Conservation (phyloP, 2,113 vertebrate species). For the Bungarus multicinctus region DNA sequence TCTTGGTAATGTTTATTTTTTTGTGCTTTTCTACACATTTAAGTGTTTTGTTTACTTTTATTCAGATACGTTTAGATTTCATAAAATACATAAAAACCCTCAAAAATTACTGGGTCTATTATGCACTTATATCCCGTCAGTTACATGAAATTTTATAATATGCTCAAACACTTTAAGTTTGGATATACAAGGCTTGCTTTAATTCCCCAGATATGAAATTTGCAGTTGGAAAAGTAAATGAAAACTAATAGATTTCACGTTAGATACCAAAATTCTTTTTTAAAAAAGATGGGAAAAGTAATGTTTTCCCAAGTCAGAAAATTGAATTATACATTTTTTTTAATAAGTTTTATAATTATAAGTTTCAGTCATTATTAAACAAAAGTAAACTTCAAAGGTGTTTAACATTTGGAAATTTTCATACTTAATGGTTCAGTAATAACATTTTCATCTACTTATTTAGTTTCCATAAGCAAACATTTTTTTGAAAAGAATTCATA, state of each 20-base stretch:
- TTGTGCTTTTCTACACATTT: background rate
- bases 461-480: background rate
- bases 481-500: conserved; percentile 21
- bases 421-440: background rate
- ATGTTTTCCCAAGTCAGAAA: background rate
- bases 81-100: background rate
- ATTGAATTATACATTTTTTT: background rate
- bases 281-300: background rate
- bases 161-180: background rate
- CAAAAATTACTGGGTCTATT: background rate
- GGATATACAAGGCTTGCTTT: background rate
- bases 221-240: background rate
- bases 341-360: no score
- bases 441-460: background rate
- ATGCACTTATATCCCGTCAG: background rate
- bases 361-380: background rate
- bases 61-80: background rate
- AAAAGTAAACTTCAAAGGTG: background rate
- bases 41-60: background rate
- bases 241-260: background rate
- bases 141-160: background rate
- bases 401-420: background rate
- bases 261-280: background rate
- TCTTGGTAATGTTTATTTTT: background rate
- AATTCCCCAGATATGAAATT: background rate